A percentile compares a stretch with the other conserved stretches of the same genome.
phyloP scores from a whole-genome alignment of 2,113 vertebrate species.

The Neofelis nebulosa region DNA sequence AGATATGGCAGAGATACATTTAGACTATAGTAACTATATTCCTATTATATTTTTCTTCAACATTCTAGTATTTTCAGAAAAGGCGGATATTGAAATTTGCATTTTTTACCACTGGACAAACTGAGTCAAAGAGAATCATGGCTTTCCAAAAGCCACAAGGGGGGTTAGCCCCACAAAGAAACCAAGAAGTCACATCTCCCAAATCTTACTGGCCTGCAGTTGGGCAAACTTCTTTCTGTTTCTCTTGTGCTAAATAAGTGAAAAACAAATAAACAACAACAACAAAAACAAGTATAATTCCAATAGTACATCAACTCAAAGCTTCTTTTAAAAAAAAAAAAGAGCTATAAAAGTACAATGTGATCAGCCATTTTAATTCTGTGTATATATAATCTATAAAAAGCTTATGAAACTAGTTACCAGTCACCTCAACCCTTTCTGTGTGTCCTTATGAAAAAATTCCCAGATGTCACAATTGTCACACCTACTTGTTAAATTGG shows the following conservation, averaged over 20 bases:
- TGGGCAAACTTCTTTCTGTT: background rate
- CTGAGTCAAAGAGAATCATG: background rate
- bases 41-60: background rate
- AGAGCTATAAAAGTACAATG: background rate
- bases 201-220: background rate
- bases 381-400: background rate
- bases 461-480: conserved; percentile 72
- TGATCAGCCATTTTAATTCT: background rate
- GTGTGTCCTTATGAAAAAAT: conserved; percentile 47
- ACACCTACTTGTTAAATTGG: conserved; percentile 76
- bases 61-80: background rate
- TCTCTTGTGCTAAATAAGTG: background rate
- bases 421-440: background rate
- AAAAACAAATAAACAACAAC: background rate
- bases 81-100: background rate
- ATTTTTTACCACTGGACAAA: background rate
- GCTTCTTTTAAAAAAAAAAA: background rate
- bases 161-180: background rate
- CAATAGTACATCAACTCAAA: background rate
- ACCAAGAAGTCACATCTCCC: background rate
- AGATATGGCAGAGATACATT: background rate
- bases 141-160: background rate
- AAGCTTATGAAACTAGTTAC: background rate
- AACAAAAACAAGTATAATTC: background rate
- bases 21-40: background rate